Evolutionary conservation across 2,888 invertebrate genomes (phyloP).

Genomic region (Salticus scenicus): DNA sequence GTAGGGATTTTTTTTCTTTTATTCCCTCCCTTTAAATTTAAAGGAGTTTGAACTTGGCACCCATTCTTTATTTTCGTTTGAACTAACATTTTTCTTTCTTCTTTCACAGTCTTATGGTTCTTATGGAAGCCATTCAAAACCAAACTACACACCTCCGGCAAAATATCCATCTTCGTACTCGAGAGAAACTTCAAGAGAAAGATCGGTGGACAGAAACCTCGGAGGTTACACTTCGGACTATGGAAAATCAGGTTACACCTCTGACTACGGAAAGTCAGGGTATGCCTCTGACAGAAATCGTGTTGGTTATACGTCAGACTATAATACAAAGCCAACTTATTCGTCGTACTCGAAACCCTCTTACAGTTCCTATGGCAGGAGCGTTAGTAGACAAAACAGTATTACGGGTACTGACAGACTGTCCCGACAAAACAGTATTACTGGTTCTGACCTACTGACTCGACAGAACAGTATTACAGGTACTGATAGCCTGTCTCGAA

Average conservation of each 20-base stretch:
- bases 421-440: conserved; percentile 45
- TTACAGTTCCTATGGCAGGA: conserved; percentile 25
- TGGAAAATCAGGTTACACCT: conserved; percentile 68
- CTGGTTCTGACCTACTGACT: conserved; percentile 20
- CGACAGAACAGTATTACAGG: conserved; percentile 58
- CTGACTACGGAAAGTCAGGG: conserved; percentile 68
- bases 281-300: conserved; percentile 60
- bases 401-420: conserved; percentile 23
- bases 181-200: conserved; percentile 33
- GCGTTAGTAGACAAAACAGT: conserved; percentile 55
- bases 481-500: conserved; percentile 34
- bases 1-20: no score
- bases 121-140: conserved; percentile 37
- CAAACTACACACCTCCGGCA: conserved; percentile 54
- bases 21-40: no score
- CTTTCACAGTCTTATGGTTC: conserved; percentile 50
- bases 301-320: conserved; percentile 70
- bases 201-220: conserved; percentile 37
- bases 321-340: conserved; percentile 51
- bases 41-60: no score
- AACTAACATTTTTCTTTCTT: background rate
- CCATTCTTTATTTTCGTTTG: no score
- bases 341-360: conserved; percentile 35
- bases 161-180: conserved; percentile 34
- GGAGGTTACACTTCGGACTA: conserved; percentile 70